These are phyloP conservation scores for Aphidius ervi DNA, from an alignment of 1,140 invertebrate species.

Conservation along the genomic window DNA sequence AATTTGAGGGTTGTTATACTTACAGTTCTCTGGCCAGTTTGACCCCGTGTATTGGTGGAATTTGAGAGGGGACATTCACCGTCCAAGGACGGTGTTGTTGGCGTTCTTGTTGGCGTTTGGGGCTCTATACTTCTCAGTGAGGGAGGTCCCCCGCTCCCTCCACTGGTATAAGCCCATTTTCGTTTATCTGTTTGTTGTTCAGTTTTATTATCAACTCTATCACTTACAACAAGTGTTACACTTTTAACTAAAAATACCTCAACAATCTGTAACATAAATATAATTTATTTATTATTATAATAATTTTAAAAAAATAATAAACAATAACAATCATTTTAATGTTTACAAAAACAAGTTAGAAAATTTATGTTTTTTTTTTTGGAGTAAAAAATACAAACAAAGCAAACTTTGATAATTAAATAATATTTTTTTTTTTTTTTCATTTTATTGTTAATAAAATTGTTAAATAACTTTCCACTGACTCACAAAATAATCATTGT, in stretches of 20 bases:
- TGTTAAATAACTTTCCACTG: no score
- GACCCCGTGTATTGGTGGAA: constrained; percentile 44
- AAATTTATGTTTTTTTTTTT: not conserved
- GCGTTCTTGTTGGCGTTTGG: constrained; percentile 44
- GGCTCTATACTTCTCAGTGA: constrained; percentile 47
- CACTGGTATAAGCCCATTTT: constrained; percentile 49
- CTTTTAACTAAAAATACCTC: constrained; percentile 58
- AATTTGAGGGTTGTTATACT: constrained; percentile 23
- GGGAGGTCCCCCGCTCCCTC: constrained; percentile 47
- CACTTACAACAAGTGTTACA: constrained; percentile 58
- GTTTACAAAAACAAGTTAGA: constrained; percentile 4
- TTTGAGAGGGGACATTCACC: constrained; percentile 49
- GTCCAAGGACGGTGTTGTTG: constrained; percentile 47
- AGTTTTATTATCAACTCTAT: constrained; percentile 48
- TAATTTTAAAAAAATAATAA: not conserved
- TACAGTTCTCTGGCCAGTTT: constrained; percentile 51
- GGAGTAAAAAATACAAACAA: not conserved
- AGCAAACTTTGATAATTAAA: no score
- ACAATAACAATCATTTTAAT: constrained; percentile 8
- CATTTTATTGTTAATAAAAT: not conserved
- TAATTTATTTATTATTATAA: no score
- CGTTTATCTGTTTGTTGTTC: constrained; percentile 32
- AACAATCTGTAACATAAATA: constrained; percentile 45
- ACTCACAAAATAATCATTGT: no score
- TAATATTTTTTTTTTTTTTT: not conserved